These are phyloP conservation scores for Capromys pilorides DNA, from an alignment of 2,797 vertebrate genomes.

Conservation along the genomic window DNA sequence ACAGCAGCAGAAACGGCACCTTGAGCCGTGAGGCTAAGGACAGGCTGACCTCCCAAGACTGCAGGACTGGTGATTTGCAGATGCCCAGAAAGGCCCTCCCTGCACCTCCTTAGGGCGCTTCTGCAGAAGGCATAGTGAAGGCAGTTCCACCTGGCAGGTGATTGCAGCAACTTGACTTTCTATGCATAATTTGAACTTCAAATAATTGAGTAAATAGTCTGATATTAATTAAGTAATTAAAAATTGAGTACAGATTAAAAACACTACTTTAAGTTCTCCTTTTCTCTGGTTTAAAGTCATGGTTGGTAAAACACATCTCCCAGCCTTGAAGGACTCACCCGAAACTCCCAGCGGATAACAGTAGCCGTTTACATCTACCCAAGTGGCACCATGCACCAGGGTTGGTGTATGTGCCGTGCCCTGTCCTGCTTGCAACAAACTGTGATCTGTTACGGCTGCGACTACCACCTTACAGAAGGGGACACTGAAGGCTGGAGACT, in stretches of 20 bases:
- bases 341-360: not conserved
- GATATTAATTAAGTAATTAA: slow-evolving; percentile 1
- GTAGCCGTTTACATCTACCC: not conserved
- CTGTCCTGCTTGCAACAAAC: not conserved
- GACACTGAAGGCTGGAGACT: not conserved
- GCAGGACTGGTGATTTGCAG: not conserved
- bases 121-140: not conserved
- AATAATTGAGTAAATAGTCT: not conserved
- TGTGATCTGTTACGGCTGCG: not conserved
- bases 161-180: not conserved
- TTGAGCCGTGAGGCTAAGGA: not conserved
- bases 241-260: slow-evolving; percentile 26
- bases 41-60: not conserved
- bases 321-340: not conserved
- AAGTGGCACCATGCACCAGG: not conserved
- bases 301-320: not conserved
- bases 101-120: not conserved
- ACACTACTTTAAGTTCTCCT: not conserved
- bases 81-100: not conserved
- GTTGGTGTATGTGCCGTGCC: not conserved
- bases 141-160: not conserved
- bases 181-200: not conserved
- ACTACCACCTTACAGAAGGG: not conserved
- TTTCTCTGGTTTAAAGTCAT: not conserved
- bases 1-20: not conserved